These are phyloP conservation scores for Euura lappo DNA, from an alignment of 1,140 invertebrate genomes.

Conservation along the genomic window DNA sequence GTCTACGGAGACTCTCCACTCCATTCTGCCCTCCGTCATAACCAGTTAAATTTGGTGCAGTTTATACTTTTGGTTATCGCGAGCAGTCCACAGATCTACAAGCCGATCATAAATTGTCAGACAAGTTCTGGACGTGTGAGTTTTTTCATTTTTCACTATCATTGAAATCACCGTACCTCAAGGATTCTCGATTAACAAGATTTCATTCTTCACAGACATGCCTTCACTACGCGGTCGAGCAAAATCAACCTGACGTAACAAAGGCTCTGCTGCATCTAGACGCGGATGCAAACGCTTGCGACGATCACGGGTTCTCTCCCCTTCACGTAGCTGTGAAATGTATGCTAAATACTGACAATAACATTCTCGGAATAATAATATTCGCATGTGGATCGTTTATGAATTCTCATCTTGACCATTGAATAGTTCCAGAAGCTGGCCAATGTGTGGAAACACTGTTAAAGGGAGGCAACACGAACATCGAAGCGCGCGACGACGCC, in stretches of 20 bases:
- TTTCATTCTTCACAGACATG: slow-evolving; percentile 48
- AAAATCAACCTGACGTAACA: slow-evolving; percentile 53
- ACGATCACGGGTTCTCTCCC: slow-evolving; percentile 58
- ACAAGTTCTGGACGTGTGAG: slow-evolving; percentile 47
- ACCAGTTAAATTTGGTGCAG: slow-evolving; percentile 37
- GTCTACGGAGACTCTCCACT: slow-evolving; percentile 47
- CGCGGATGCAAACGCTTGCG: slow-evolving; percentile 59
- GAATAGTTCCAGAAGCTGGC: slow-evolving; percentile 27
- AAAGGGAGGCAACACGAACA: slow-evolving; percentile 23
- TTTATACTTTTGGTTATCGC: slow-evolving; percentile 41
- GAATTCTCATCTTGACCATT: not conserved
- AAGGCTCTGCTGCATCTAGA: slow-evolving; percentile 50
- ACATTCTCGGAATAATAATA: slow-evolving; percentile 29
- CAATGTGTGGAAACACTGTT: slow-evolving; percentile 42
- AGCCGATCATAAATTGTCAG: slow-evolving; percentile 39
- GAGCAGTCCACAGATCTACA: slow-evolving; percentile 30
- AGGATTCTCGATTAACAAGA: slow-evolving; percentile 28
- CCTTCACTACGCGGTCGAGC: slow-evolving; percentile 60
- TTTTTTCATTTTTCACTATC: slow-evolving; percentile 17
- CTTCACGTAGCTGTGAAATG: slow-evolving; percentile 61
- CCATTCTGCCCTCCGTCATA: slow-evolving; percentile 47
- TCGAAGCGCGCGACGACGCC: slow-evolving; percentile 40
- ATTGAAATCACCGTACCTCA: slow-evolving; percentile 26
- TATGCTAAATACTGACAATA: slow-evolving; percentile 46
- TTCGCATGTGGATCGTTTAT: slow-evolving; percentile 3